A percentile compares a stretch with the other conserved stretches of the same genome.
Conservation (phyloP, 2,113 vertebrate species). For the Oryzias curvinotus region DNA sequence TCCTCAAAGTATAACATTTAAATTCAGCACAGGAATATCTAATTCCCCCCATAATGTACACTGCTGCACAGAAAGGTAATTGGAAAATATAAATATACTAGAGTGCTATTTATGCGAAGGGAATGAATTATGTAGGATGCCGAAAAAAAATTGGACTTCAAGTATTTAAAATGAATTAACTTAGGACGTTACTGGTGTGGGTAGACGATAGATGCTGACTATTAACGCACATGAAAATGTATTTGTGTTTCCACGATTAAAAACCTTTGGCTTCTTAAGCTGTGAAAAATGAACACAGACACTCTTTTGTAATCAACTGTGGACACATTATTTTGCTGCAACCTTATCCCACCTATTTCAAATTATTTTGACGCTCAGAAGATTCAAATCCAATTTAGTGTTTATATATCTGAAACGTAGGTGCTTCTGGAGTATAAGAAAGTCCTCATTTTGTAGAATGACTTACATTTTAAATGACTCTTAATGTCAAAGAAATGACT, state of each 20-base stretch:
- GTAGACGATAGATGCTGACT: not conserved
- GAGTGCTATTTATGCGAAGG: not conserved
- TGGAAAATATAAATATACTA: not conserved
- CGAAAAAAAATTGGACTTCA: not conserved
- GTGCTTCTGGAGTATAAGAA: too few relatives aligned
- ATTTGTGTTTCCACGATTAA: too few relatives aligned
- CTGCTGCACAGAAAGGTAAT: not conserved
- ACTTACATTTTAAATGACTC: not conserved
- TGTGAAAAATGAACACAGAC: too few relatives aligned
- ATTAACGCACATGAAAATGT: too few relatives aligned
- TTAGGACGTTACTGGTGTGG: not conserved
- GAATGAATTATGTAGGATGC: not conserved
- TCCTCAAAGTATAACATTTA: not conserved
- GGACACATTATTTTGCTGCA: too few relatives aligned
- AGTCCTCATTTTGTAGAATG: not conserved
- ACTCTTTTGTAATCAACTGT: too few relatives aligned
- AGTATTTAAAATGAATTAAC: not conserved
- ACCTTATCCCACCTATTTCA: too few relatives aligned
- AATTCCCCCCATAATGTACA: not conserved
- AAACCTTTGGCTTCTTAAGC: too few relatives aligned
- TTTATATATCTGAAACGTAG: too few relatives aligned
- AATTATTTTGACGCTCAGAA: too few relatives aligned
- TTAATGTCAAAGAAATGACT: conserved; percentile 7
- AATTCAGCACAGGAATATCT: conserved; percentile 5
- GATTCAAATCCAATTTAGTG: too few relatives aligned